A percentile compares a stretch with the other conserved stretches of the same genome.
Evolutionary conservation across 2,888 invertebrate genomes (phyloP).

Genomic region (Homarus gammarus): DNA sequence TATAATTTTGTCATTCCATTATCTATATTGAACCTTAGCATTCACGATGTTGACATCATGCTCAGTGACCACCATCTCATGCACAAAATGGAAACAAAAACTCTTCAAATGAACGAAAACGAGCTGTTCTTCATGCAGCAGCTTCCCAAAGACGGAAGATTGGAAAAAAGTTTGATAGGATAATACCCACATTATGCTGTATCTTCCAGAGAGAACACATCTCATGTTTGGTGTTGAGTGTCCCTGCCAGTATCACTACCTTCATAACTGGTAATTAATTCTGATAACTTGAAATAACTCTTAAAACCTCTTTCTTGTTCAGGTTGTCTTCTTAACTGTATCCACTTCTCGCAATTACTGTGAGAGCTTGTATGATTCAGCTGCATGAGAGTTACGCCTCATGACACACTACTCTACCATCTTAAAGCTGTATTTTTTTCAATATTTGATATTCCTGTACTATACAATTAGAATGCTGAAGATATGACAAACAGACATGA

Average conservation of each 20-base stretch:
- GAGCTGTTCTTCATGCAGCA: not conserved
- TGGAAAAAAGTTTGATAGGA: not conserved
- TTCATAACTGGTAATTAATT: not conserved
- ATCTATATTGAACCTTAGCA: not conserved
- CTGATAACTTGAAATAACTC: not conserved
- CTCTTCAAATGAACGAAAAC: not conserved
- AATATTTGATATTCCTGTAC: too few relatives aligned
- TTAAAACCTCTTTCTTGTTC: not conserved
- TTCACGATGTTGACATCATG: not conserved
- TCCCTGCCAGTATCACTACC: not conserved
- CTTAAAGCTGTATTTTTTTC: too few relatives aligned
- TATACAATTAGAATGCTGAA: too few relatives aligned
- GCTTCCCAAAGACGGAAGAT: not conserved
- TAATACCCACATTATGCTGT: not conserved
- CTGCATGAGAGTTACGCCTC: too few relatives aligned
- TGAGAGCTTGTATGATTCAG: too few relatives aligned
- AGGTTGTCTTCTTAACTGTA: not conserved
- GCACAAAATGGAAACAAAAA: slow-evolving; percentile 9
- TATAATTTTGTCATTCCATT: not conserved
- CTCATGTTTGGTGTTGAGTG: not conserved
- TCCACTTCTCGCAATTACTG: not conserved
- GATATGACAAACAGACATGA: not conserved
- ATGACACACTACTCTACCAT: too few relatives aligned
- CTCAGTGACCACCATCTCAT: not conserved
- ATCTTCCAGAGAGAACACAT: not conserved